Percentiles rank a stretch among this genome's conserved stretches.
These are phyloP conservation scores for Zophobas atratus DNA, from an alignment of 1,140 invertebrate species.

Conservation along the genomic window DNA sequence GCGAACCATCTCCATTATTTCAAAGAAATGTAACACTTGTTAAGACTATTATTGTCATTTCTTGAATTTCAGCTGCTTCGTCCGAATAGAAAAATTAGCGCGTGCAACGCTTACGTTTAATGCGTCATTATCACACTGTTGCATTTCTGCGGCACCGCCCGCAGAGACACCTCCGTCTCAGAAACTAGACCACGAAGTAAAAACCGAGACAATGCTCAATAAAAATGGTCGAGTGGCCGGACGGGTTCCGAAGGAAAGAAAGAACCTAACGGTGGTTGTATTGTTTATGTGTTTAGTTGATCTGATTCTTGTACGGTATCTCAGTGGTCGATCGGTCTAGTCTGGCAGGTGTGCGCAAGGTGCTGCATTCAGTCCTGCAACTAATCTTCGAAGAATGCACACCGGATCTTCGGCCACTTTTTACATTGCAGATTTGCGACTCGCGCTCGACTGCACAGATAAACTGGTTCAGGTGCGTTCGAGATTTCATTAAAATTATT, in stretches of 20 bases:
- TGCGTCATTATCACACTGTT: too few relatives aligned
- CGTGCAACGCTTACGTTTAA: too few relatives aligned
- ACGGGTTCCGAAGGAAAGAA: slow-evolving; percentile 12
- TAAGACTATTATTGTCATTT: too few relatives aligned
- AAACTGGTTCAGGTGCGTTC: slow-evolving; percentile 31
- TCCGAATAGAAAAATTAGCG: too few relatives aligned
- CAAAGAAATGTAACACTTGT: too few relatives aligned
- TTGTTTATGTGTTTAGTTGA: slow-evolving; percentile 31
- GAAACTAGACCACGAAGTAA: slow-evolving; percentile 30
- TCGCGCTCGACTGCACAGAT: slow-evolving; percentile 26
- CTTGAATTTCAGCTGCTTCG: too few relatives aligned
- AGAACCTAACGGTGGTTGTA: slow-evolving; percentile 35
- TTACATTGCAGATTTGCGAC: slow-evolving; percentile 37
- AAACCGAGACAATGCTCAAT: slow-evolving; percentile 39
- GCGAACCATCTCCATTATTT: too few relatives aligned
- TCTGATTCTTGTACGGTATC: slow-evolving; percentile 49
- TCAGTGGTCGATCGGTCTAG: slow-evolving; percentile 46
- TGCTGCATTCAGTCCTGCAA: slow-evolving; percentile 23
- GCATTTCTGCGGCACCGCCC: too few relatives aligned
- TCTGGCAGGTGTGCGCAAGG: slow-evolving; percentile 45
- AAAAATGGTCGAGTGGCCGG: slow-evolving; percentile 25
- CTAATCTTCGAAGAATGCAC: slow-evolving; percentile 48
- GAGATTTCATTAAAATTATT: slow-evolving; percentile 45
- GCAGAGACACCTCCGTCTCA: not conserved
- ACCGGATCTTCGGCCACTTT: slow-evolving; percentile 32